Evolutionary conservation across 2,888 invertebrate genomes (phyloP).

Genomic region (Lucinisca nassula): DNA sequence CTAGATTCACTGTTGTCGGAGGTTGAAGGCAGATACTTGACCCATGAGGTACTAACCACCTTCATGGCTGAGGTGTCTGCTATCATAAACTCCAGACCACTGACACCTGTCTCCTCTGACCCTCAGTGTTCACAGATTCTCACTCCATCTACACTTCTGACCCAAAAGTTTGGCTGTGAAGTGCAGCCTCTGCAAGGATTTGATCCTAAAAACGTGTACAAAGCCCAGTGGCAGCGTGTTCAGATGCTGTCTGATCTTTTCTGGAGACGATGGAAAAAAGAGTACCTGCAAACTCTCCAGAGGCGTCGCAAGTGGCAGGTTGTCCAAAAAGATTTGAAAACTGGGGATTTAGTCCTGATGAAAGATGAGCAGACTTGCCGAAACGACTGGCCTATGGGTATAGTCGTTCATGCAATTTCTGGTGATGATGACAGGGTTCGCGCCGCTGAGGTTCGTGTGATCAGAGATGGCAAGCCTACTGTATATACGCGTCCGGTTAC

Average conservation of each 20-base stretch:
- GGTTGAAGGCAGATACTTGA: neutral
- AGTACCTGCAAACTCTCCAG: slow-evolving; percentile 40
- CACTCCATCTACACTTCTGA: slow-evolving; percentile 27
- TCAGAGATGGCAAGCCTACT: neutral
- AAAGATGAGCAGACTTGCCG: neutral
- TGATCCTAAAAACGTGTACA: neutral
- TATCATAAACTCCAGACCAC: neutral
- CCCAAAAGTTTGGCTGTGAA: slow-evolving; percentile 15
- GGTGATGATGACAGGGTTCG: neutral
- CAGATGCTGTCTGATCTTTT: neutral
- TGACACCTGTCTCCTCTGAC: slow-evolving; percentile 11
- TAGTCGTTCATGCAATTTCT: neutral
- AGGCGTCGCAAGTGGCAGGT: slow-evolving; percentile 3
- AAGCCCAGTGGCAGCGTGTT: neutral
- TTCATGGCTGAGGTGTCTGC: neutral
- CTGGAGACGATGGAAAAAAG: slow-evolving; percentile 24
- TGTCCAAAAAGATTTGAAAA: slow-evolving; percentile 16
- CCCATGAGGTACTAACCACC: slow-evolving; percentile 28
- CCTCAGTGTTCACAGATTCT: slow-evolving; percentile 24
- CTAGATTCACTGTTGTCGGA: slow-evolving; percentile 44
- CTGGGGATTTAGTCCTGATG: slow-evolving; percentile 30
- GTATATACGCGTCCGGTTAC: neutral
- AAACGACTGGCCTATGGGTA: slow-evolving; percentile 9
- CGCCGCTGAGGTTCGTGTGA: neutral
- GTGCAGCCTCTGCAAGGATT: neutral